Conservation (phyloP, 1,140 invertebrate species). For the Euura saliciscinereae region DNA sequence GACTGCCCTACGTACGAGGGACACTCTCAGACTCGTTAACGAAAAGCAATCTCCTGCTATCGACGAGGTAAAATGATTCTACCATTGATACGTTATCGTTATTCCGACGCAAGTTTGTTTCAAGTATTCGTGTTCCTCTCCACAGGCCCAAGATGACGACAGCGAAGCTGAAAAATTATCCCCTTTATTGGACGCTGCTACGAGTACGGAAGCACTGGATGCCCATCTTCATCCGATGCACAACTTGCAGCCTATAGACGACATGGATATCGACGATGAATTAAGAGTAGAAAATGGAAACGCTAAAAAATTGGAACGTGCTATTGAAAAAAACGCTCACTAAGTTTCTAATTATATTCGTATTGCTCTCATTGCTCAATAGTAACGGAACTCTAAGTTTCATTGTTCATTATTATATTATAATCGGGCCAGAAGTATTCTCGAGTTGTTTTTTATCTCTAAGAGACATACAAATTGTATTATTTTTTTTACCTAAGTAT, state of each 20-base stretch:
- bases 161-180: constrained; percentile 83
- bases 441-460: neutral
- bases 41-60: constrained; percentile 59
- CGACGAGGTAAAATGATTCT: constrained; percentile 55
- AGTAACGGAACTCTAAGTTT: neutral
- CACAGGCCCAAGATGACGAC: constrained; percentile 70
- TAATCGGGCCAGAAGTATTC: neutral
- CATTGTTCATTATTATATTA: no score
- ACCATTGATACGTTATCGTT: neutral
- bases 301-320: constrained; percentile 17
- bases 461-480: neutral
- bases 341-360: neutral
- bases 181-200: constrained; percentile 68
- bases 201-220: constrained; percentile 54
- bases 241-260: constrained; percentile 50
- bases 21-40: constrained; percentile 64
- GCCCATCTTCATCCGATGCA: constrained; percentile 43
- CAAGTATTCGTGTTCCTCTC: constrained; percentile 1
- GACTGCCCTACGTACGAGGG: constrained; percentile 50
- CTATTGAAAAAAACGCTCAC: neutral
- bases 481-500: neutral
- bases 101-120: neutral
- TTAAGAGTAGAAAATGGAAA: constrained; percentile 48
- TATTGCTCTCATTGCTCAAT: neutral
- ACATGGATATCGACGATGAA: constrained; percentile 52